phyloP scores from a whole-genome alignment of 2,888 invertebrate species.

The Eulithis prunata region DNA sequence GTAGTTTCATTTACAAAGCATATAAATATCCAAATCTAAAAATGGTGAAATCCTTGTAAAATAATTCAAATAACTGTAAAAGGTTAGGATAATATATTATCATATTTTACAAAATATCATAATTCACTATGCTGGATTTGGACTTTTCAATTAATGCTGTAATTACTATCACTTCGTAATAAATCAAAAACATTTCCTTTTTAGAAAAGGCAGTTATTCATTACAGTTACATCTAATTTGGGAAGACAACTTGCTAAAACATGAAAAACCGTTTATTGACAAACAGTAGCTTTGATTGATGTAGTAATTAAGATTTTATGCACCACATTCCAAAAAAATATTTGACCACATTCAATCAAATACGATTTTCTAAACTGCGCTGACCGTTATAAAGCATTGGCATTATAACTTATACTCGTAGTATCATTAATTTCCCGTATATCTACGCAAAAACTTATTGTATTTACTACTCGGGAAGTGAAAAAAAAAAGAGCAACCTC shows the following conservation, averaged over 20 bases:
- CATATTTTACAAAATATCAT: constrained; percentile 19
- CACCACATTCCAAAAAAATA: neutral
- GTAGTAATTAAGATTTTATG: constrained; percentile 33
- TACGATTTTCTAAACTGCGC: constrained; percentile 15
- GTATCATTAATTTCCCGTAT: too few species aligned
- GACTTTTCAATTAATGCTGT: constrained; percentile 23
- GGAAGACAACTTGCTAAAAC: constrained; percentile 23
- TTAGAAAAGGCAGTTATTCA: constrained; percentile 13
- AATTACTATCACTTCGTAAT: constrained; percentile 25
- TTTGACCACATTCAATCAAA: constrained; percentile 2
- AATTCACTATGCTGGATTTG: constrained; percentile 25
- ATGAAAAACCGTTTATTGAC: constrained; percentile 29
- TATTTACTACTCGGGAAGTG: too few species aligned
- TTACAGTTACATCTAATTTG: constrained; percentile 13
- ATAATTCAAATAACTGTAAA: constrained; percentile 2
- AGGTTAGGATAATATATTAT: neutral
- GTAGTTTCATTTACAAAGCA: neutral
- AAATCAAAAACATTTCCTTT: constrained; percentile 24
- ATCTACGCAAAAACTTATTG: too few species aligned
- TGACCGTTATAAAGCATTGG: constrained; percentile 4
- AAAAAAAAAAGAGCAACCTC: too few species aligned
- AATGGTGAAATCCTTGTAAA: constrained; percentile 3
- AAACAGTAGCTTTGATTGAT: constrained; percentile 38
- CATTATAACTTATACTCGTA: too few species aligned
- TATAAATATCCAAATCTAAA: neutral